Evolutionary conservation across 2,888 invertebrate genomes (phyloP).

Genomic region (Amiota minor): DNA sequence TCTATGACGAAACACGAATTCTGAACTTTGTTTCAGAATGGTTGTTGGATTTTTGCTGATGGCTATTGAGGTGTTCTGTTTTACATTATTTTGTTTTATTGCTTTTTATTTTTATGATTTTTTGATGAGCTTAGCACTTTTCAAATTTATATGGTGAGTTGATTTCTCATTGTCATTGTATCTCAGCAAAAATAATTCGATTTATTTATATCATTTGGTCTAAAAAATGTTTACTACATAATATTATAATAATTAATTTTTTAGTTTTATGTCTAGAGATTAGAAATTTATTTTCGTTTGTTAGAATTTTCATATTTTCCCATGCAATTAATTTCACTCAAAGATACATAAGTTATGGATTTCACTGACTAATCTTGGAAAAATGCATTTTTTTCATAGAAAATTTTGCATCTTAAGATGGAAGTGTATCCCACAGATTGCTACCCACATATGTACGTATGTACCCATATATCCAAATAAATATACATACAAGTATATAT

Average conservation of each 20-base stretch:
- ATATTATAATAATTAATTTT: too few relatives aligned
- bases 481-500: too few relatives aligned
- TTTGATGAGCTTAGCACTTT: not conserved
- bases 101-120: too few relatives aligned
- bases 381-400: constrained; percentile 45
- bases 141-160: not conserved
- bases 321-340: too few relatives aligned
- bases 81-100: not conserved
- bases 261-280: too few relatives aligned
- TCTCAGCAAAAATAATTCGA: not conserved
- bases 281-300: too few relatives aligned
- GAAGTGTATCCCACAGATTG: constrained; percentile 13
- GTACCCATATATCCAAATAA: not conserved
- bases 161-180: constrained; percentile 16
- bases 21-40: constrained; percentile 21
- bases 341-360: too few relatives aligned
- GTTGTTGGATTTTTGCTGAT: too few relatives aligned
- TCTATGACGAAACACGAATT: constrained; percentile 62
- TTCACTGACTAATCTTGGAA: constrained; percentile 31
- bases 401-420: not conserved
- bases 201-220: too few relatives aligned
- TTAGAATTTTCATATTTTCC: too few relatives aligned
- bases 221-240: too few relatives aligned
- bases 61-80: too few relatives aligned
- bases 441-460: not conserved